Base-by-base conservation (phyloP, 2,113 vertebrate genomes). In the Gymnogyps californianus region DNA sequence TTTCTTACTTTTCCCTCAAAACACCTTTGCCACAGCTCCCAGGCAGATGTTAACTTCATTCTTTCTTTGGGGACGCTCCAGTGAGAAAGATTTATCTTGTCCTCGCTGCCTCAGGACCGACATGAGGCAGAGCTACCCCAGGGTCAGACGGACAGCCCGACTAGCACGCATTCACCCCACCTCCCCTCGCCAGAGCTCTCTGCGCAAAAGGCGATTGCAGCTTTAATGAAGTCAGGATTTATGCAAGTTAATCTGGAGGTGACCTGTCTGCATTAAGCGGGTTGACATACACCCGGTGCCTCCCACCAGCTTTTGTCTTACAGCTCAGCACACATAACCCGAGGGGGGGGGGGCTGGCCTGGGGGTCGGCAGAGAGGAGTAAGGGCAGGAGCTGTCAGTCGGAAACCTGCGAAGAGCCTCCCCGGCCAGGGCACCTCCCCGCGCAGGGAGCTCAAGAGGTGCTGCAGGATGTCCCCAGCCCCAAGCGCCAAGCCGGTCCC, bases 21-120 rank as follows among this genome's bases (percentile, higher is more conserved):
- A 98, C 97, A 97, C 98, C 97, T 98, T 98, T 94, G 34, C 93
- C 91, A 74, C 96, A 91, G 93, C 89, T 93, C 93, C 98, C 89
- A 83, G 98, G 97, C 98, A 98, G 98, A 98, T 97, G 97, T 98
- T 82, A 72, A 82, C 83, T 49, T 96, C 95, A 89, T 65, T 52
- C 97, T 97, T 98, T 96, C 97, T 96, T 95, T 96, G 80, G 62
- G 36, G 54, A 58, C 20, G 28, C 98, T 96, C 98, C 24, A 14
- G 32, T 1, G 32, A 6, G 24, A 42, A 52, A 95, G 98, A 98
- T 98, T 98, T 98, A 55, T 82, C 98, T 97, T 95, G 94, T 93
- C 96, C 97, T 97, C 76, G 13, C 96, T 87, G 87, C 95, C 93
- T 96, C 86, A 74, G 96, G 71, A 26, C 32, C 87, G 61, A 90